Percentiles rank a stretch among this genome's conserved stretches.
phyloP scores from a whole-genome alignment of 2,888 invertebrate species.

The Agrotis exclamationis region DNA sequence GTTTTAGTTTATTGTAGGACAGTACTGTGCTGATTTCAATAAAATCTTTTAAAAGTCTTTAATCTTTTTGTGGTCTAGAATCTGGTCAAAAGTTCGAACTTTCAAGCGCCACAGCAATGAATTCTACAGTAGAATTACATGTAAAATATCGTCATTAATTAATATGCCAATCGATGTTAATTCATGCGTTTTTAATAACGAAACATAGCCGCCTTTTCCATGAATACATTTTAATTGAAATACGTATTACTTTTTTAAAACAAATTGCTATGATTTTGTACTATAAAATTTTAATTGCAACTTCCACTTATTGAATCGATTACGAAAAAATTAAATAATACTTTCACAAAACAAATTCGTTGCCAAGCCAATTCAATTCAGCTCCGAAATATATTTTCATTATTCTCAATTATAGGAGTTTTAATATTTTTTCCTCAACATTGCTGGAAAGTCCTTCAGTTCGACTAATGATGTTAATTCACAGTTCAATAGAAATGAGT shows the following conservation, averaged over 20 bases:
- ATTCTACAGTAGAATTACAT: conserved; percentile 1
- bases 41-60: no score
- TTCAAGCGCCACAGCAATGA: background rate
- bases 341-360: conserved; percentile 23
- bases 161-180: conserved; percentile 1
- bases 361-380: conserved; percentile 2
- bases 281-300: conserved; percentile 10
- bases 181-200: conserved; percentile 21
- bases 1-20: no score
- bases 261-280: conserved; percentile 17
- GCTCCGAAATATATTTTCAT: conserved; percentile 10
- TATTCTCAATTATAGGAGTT: conserved; percentile 11
- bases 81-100: no score
- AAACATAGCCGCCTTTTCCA: conserved; percentile 1
- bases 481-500: conserved; percentile 47
- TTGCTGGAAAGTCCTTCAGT: conserved; percentile 33
- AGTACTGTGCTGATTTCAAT: no score
- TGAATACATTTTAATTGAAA: conserved; percentile 32
- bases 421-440: conserved; percentile 13
- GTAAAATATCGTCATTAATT: background rate
- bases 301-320: conserved; percentile 8
- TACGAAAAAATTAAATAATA: background rate
- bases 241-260: conserved; percentile 8
- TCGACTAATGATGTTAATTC: conserved; percentile 46
- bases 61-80: no score